Percentiles rank a stretch among this genome's conserved stretches.
These are phyloP conservation scores for Sclerodermus sp. DNA, from an alignment of 2,888 invertebrate species.

Conservation along the genomic window DNA sequence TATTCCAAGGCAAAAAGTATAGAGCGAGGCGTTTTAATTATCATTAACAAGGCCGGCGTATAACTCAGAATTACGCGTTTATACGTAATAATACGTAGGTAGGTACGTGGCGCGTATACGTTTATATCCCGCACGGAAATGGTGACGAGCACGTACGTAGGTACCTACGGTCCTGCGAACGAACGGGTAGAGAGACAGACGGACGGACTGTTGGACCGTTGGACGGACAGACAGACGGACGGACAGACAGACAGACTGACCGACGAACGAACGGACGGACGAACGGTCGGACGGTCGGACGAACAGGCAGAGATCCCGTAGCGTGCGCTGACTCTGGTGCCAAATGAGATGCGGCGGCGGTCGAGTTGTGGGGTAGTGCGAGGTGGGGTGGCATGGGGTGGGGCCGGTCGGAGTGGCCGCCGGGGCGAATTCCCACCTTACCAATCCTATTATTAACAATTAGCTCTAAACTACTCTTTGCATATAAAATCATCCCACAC, in stretches of 20 bases:
- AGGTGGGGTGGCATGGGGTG: constrained; percentile 22
- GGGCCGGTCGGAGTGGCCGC: constrained; percentile 23
- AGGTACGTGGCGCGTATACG: constrained; percentile 29
- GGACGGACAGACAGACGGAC: constrained; percentile 24
- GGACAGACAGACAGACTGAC: constrained; percentile 30
- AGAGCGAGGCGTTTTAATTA: constrained; percentile 55
- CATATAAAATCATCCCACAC: constrained; percentile 53
- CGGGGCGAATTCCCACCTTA: constrained; percentile 57
- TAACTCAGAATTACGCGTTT: constrained; percentile 57
- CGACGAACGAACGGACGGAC: constrained; percentile 26
- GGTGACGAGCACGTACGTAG: constrained; percentile 27
- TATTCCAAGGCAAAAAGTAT: constrained; percentile 43
- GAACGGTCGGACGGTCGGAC: constrained; percentile 24
- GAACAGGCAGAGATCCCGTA: constrained; percentile 35
- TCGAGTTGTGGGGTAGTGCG: constrained; percentile 13
- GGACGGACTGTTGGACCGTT: constrained; percentile 24
- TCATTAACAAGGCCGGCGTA: constrained; percentile 55
- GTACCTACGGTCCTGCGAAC: constrained; percentile 14
- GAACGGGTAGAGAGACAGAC: constrained; percentile 8
- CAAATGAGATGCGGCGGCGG: constrained; percentile 43
- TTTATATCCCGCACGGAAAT: constrained; percentile 23
- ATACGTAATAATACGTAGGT: constrained; percentile 51
- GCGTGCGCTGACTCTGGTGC: constrained; percentile 42
- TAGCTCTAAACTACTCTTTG: constrained; percentile 58
- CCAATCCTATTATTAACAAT: constrained; percentile 59